Conservation (phyloP, 2,113 vertebrate genomes). For the Poeciliopsis retropinna region DNA sequence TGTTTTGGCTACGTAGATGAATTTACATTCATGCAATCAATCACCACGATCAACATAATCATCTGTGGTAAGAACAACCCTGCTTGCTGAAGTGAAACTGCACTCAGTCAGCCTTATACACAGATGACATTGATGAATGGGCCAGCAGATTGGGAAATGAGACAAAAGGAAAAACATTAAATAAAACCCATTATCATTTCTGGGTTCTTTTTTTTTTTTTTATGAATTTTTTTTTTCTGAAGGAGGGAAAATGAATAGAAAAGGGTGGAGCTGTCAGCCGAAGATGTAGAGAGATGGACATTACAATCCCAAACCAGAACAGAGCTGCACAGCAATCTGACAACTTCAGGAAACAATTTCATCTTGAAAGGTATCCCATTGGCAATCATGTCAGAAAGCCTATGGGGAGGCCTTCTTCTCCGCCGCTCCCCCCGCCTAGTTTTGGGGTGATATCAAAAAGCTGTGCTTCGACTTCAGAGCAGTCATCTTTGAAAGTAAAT, state of each 20-base stretch:
- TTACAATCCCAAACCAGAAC: slow-evolving; percentile 60
- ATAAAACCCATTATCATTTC: slow-evolving; percentile 74
- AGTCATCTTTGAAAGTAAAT: slow-evolving; percentile 47
- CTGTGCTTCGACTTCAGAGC: slow-evolving; percentile 40
- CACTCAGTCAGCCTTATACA: slow-evolving; percentile 67
- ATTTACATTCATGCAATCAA: slow-evolving; percentile 67
- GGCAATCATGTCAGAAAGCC: slow-evolving; percentile 34
- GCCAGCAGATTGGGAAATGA: slow-evolving; percentile 71
- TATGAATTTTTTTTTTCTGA: slow-evolving; percentile 45
- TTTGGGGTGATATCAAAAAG: slow-evolving; percentile 38
- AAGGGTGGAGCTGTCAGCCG: slow-evolving; percentile 61
- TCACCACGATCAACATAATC: slow-evolving; percentile 73
- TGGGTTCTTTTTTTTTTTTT: slow-evolving; percentile 38
- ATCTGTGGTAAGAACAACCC: slow-evolving; percentile 71
- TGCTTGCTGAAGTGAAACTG: slow-evolving; percentile 67
- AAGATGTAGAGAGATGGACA: slow-evolving; percentile 57
- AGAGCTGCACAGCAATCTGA: slow-evolving; percentile 57
- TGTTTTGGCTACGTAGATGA: slow-evolving; percentile 40
- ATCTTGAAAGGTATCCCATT: slow-evolving; percentile 60
- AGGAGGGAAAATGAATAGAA: slow-evolving; percentile 63
- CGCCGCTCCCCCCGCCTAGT: slow-evolving; percentile 12
- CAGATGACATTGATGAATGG: slow-evolving; percentile 76
- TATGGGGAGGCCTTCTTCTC: slow-evolving; percentile 23
- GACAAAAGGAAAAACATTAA: slow-evolving; percentile 78
- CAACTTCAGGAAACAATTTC: slow-evolving; percentile 75